Evolutionary conservation across 2,888 invertebrate genomes (phyloP), one percentile per base, ranked within the genome.

Genomic region (Scaptomyza reducta): DNA sequence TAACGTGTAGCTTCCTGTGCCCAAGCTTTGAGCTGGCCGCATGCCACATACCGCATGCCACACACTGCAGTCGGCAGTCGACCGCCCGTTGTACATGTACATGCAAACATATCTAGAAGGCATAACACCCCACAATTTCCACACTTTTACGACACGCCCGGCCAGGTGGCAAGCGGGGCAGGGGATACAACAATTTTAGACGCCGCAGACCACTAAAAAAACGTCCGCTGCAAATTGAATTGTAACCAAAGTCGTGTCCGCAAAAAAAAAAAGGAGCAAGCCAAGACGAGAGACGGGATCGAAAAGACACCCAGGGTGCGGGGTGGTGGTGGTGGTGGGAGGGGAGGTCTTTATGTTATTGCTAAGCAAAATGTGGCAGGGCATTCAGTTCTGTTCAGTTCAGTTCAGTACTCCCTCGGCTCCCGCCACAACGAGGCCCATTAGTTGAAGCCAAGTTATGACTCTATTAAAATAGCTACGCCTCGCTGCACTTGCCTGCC

Each of bases 71-170:
- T 50, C 25, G 41, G 22, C 35, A n/a, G n/a, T 10, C 9, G 81
- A 75, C 75, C 81, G 66, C 78, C 78, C 66, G 67, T 68, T 45
- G 79, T 53, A 70, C 31, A 31, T 45, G 79, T 53, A 70, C 31
- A 31, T 31, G 31, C 10, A 10, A 10, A 10, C 61, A 65, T 76
- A 74, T 64, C 87, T 69, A 53, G 66, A 53, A 84, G 87, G 79
- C 82, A 81, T 79, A 77, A 70, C 85, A 87, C 85, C 85, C 85
- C 79, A 84, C 87, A 82, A 81, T 85, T 85, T 81, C 56, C 69
- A 60, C 70, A 75, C 74, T 61, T 64, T 69, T 69, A 76, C 68
- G 56, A 63, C 60, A 60, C 50, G 53, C 63, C 10, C 40, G 10
- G 54, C 57, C 65, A 83, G 71, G 66, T 79, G 68, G 56, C 54